Conservation (phyloP, 2,888 invertebrate species). For the Scelioninae gen. 1 region DNA sequence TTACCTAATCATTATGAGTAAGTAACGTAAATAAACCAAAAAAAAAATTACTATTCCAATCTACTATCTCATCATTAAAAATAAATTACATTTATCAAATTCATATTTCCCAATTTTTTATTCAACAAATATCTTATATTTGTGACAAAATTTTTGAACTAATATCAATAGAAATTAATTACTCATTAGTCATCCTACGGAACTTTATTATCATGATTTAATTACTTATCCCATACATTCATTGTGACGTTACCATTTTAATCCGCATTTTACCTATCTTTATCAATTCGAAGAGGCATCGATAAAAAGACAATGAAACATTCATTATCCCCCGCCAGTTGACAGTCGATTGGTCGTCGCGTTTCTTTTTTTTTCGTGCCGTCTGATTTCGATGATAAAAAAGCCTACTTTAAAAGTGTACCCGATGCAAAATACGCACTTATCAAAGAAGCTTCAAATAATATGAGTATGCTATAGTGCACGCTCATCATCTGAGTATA, state of each 20-base stretch:
- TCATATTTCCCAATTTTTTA: too few relatives aligned
- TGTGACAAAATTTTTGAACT: too few relatives aligned
- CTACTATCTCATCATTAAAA: too few relatives aligned
- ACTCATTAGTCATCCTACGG: too few relatives aligned
- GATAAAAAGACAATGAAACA: conserved; percentile 44
- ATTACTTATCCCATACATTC: neutral
- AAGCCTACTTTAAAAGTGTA: conserved; percentile 50
- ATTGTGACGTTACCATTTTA: conserved; percentile 6
- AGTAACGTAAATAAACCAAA: too few relatives aligned
- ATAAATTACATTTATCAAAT: too few relatives aligned
- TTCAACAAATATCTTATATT: too few relatives aligned
- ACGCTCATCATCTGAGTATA: conserved; percentile 74
- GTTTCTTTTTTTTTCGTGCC: conserved; percentile 4
- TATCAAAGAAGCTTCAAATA: conserved; percentile 67
- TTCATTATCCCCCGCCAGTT: conserved; percentile 16
- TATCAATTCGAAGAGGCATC: conserved; percentile 20
- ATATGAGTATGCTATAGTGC: conserved; percentile 66
- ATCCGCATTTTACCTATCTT: conserved; percentile 16
- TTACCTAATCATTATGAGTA: too few relatives aligned
- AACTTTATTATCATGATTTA: conserved; percentile 13
- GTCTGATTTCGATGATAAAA: conserved; percentile 44
- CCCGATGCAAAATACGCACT: conserved; percentile 67
- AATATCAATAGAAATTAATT: too few relatives aligned
- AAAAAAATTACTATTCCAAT: too few relatives aligned
- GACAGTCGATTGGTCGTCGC: conserved; percentile 1